phyloP scores from a whole-genome alignment of 2,113 vertebrate genomes.

The Upupa epops region DNA sequence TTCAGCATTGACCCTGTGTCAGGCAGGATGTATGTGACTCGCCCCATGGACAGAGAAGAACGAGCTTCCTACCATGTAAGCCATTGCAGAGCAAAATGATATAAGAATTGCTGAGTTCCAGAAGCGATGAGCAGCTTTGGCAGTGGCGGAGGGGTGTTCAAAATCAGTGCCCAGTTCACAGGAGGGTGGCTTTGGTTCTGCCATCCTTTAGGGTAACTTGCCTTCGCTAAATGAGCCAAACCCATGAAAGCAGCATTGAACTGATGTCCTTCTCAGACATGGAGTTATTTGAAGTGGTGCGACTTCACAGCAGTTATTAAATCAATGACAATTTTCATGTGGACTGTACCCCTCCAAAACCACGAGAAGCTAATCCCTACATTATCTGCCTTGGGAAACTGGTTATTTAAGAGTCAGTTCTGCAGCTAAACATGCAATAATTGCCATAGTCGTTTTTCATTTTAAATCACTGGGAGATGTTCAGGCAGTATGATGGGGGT shows the following conservation, averaged over 20 bases:
- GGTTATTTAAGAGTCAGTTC: slow-evolving; percentile 40
- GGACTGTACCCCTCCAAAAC: slow-evolving; percentile 1
- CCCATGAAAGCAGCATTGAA: neutral
- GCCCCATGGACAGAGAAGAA: slow-evolving; percentile 94
- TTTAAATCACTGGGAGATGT: slow-evolving; percentile 43
- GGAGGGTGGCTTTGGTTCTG: neutral
- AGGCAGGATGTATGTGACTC: slow-evolving; percentile 95
- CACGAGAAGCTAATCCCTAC: neutral
- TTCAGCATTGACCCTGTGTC: slow-evolving; percentile 97
- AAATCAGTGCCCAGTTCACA: neutral
- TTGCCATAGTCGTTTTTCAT: slow-evolving; percentile 49
- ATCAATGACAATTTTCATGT: neutral
- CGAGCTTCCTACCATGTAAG: slow-evolving; percentile 96
- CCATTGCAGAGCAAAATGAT: neutral
- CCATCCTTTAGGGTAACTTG: neutral
- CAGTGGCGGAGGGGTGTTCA: accelerated
- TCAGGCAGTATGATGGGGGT: slow-evolving; percentile 48
- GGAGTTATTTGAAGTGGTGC: neutral
- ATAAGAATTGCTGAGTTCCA: neutral
- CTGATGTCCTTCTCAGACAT: neutral
- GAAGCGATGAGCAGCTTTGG: accelerated
- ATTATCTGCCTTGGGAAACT: slow-evolving; percentile 30
- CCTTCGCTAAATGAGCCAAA: neutral
- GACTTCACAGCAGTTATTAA: neutral
- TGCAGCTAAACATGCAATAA: slow-evolving; percentile 60